Percentiles rank a stretch among this genome's conserved stretches.
Conservation (phyloP, 2,797 vertebrate species). For the Adrianichthys oophorus region DNA sequence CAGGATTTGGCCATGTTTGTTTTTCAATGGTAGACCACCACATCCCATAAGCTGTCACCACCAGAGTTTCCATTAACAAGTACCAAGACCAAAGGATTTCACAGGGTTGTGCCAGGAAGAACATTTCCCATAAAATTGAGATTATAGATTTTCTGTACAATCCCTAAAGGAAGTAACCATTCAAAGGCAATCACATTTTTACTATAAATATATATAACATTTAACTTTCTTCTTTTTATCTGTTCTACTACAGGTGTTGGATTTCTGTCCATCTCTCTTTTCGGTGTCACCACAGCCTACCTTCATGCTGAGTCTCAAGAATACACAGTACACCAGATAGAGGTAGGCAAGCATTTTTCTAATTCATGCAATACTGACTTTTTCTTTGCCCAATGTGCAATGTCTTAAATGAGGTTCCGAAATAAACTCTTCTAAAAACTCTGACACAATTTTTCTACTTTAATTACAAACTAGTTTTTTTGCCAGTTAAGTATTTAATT, state of each 20-base stretch:
- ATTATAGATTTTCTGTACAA: too few relatives aligned
- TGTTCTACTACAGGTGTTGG: slow-evolving; percentile 44
- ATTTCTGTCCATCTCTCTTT: slow-evolving; percentile 26
- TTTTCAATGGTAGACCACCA: too few relatives aligned
- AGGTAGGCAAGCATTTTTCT: slow-evolving; percentile 55
- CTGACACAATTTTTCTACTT: slow-evolving; percentile 28
- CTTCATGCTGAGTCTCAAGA: slow-evolving; percentile 71
- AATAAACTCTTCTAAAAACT: slow-evolving; percentile 14
- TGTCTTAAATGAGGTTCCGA: slow-evolving; percentile 14
- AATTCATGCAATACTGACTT: background rate
- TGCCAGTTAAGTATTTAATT: slow-evolving; percentile 37
- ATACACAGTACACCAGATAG: slow-evolving; percentile 61
- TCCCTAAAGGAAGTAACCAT: too few relatives aligned
- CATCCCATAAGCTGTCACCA: too few relatives aligned
- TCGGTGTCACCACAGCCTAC: slow-evolving; percentile 68
- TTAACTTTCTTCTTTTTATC: slow-evolving; percentile 6
- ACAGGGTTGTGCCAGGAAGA: too few relatives aligned
- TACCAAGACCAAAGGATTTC: too few relatives aligned
- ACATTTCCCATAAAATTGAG: too few relatives aligned
- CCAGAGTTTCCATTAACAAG: too few relatives aligned
- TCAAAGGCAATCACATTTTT: too few relatives aligned
- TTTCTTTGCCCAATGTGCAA: background rate
- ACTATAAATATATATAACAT: background rate
- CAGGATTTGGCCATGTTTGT: too few relatives aligned
- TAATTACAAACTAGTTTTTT: slow-evolving; percentile 37